Conservation (phyloP, 2,888 invertebrate genomes). For the Torymus texanus region DNA sequence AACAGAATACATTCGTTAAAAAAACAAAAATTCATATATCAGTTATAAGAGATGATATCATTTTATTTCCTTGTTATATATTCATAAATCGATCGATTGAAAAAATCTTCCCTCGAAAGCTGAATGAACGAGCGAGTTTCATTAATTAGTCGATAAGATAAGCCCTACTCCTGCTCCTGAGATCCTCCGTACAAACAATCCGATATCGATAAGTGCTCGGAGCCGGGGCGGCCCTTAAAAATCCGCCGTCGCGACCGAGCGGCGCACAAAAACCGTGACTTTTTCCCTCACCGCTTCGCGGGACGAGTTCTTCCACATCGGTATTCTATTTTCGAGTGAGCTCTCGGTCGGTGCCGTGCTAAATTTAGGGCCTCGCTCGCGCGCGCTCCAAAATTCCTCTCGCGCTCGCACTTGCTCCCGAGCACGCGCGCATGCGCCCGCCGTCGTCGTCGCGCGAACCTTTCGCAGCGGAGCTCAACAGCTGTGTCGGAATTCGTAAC, state of each 20-base stretch:
- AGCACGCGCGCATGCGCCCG: too few species aligned
- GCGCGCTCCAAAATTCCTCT: conserved; percentile 68
- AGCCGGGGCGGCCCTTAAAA: conserved; percentile 27
- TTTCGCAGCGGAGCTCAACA: not conserved
- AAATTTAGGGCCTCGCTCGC: conserved; percentile 61
- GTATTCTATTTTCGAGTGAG: conserved; percentile 73
- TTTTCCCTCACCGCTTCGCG: conserved; percentile 26
- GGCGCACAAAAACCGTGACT: conserved; percentile 40
- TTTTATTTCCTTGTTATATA: too few species aligned
- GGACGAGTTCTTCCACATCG: conserved; percentile 56
- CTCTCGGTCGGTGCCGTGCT: conserved; percentile 59
- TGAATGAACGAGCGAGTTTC: too few species aligned
- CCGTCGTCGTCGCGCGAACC: too few species aligned
- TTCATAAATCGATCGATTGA: too few species aligned
- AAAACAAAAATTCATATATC: too few species aligned
- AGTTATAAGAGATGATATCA: too few species aligned
- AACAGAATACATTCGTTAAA: too few species aligned
- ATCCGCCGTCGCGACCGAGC: not conserved
- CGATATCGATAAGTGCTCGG: conserved; percentile 9
- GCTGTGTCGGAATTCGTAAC: too few species aligned
- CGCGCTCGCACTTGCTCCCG: conserved; percentile 37
- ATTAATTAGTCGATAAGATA: too few species aligned
- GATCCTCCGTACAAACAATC: conserved; percentile 2
- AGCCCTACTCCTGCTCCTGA: too few species aligned
- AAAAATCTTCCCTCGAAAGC: too few species aligned